phyloP scores from a whole-genome alignment of 2,113 vertebrate species.

The Sinocyclocheilus rhinocerous region DNA sequence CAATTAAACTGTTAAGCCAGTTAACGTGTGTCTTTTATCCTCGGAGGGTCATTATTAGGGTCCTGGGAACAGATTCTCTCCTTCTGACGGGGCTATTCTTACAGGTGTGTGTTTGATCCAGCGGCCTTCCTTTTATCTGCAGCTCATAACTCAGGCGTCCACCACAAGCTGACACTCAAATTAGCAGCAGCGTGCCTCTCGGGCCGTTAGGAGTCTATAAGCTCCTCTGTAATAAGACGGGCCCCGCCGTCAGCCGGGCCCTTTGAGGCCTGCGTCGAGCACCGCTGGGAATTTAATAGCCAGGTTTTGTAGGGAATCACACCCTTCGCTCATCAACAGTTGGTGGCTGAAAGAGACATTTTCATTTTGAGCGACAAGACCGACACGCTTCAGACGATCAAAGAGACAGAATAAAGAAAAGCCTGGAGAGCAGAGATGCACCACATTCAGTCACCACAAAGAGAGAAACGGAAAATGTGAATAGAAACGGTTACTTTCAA shows the following conservation, averaged over 20 bases:
- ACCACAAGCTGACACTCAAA: conserved; percentile 69
- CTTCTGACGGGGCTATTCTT: not conserved
- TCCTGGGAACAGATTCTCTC: not conserved
- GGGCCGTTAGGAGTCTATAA: conserved; percentile 44
- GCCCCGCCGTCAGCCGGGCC: conserved; percentile 32
- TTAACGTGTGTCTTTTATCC: not conserved
- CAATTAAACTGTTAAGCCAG: not conserved
- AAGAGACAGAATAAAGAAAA: not conserved
- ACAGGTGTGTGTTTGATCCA: not conserved
- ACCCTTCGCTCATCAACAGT: conserved; percentile 52
- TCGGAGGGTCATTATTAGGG: not conserved
- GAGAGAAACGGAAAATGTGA: not conserved
- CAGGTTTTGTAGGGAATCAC: conserved; percentile 66
- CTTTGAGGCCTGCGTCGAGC: conserved; percentile 62
- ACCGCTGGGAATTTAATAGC: conserved; percentile 69
- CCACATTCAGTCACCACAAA: not conserved
- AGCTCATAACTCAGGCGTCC: conserved; percentile 62
- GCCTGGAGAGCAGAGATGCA: not conserved
- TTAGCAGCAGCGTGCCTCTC: conserved; percentile 63
- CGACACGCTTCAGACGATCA: not conserved
- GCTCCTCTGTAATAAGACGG: conserved; percentile 51
- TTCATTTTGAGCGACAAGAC: not conserved
- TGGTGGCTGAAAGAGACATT: conserved; percentile 16
- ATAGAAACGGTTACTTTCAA: too few relatives aligned
- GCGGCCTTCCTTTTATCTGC: conserved; percentile 67